Base-by-base conservation (phyloP, 2,888 invertebrate genomes). In the Ormyrus pomaceus region DNA sequence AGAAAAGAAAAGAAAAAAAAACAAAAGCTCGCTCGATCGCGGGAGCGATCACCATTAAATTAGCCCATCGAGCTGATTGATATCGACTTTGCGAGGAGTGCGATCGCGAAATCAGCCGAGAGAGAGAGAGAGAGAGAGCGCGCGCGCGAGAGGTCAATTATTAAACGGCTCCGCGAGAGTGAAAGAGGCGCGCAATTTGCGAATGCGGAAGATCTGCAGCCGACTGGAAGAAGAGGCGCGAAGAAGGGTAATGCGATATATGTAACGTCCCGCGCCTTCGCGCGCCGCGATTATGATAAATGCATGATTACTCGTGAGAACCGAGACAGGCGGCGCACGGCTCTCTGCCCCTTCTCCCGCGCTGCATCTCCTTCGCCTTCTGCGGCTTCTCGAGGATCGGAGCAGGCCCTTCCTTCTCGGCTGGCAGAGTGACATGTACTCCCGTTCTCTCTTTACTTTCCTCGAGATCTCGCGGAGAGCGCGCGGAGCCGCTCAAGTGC, bases 301-400 rank as follows among this genome's bases (percentile, higher is more conserved):
- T 81, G 81, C 59, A 68, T 69, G 77, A 81, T 72, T 79, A 62
- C 65, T 81, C 77, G 77, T 77, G 79, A 79, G 76, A 82, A 81
- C 71, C 62, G 45, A 77, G 77, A 68, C 71, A 71, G 66, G 13
- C 58, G 50, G 55, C 58, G 50, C 59, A 34, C 58, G 48, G 7
- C 19, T 66, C 19, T 6, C n/a, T 53, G 0, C 48, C 58, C 11
- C 56, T n/a, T n/a, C 61, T 61, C 50, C 55, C 13, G 19, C 48
- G 3, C 70, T 50, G 19, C 3, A 4, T 34, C 34, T 4, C 0
- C 34, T 34, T 34, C 34, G 7, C 19, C 46, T 65, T 51, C 34
- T 59, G 0, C 0, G 59, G 19, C 65, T 34, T 4, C 50, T 65
- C 51, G 50, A 51, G 65, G 50, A 50, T 51, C 10, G 11, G 34